Conservation (phyloP, 2,888 invertebrate genomes). For the Drosophila multiciliata region DNA sequence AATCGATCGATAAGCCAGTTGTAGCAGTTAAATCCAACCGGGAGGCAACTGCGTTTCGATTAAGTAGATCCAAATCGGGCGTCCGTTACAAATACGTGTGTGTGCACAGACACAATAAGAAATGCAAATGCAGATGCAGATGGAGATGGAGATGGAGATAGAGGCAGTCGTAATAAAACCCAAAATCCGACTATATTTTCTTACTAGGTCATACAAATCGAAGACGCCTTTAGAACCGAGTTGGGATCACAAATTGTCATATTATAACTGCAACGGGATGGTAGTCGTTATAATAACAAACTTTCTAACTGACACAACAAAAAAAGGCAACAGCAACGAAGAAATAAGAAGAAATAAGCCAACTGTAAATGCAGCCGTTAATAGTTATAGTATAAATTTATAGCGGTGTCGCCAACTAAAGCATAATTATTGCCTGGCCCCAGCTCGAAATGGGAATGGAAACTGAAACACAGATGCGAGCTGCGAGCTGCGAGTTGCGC, state of each 20-base stretch:
- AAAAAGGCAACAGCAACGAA: conserved; percentile 6
- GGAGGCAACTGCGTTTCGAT: conserved; percentile 49
- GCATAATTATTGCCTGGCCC: conserved; percentile 75
- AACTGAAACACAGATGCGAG: conserved; percentile 31
- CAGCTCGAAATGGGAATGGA: conserved; percentile 56
- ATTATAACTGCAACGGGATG: conserved; percentile 34
- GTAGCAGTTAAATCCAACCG: conserved; percentile 21
- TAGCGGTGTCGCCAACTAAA: conserved; percentile 75
- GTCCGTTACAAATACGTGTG: conserved; percentile 48
- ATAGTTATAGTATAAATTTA: conserved; percentile 58
- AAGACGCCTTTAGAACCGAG: conserved; percentile 53
- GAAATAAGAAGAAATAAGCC: conserved; percentile 22
- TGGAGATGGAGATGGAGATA: conserved; percentile 41
- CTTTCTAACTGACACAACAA: conserved; percentile 65
- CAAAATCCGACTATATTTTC: background rate
- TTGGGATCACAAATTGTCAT: conserved; percentile 8
- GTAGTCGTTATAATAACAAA: conserved; percentile 37
- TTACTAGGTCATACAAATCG: conserved; percentile 63
- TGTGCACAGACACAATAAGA: conserved; percentile 16
- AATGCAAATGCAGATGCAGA: conserved; percentile 45
- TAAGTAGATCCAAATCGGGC: conserved; percentile 48
- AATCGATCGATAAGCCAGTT: conserved; percentile 36
- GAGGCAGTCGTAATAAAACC: conserved; percentile 2
- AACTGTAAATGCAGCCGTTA: conserved; percentile 77
- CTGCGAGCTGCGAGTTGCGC: background rate